Conservation (phyloP, 2,888 invertebrate genomes). For the Neoscelio sp. region DNA sequence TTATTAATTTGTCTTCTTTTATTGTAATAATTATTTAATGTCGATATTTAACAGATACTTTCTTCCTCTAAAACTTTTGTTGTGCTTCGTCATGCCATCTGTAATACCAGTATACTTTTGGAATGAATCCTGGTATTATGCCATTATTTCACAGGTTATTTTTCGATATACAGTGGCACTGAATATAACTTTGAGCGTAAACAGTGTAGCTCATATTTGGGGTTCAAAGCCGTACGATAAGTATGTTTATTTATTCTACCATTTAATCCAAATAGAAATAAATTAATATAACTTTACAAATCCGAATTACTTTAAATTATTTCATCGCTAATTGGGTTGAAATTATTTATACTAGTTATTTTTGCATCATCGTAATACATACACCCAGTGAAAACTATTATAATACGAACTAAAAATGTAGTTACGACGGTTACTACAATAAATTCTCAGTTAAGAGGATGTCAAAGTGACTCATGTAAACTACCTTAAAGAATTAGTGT, state of each 20-base stretch:
- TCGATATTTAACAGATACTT: conserved; percentile 83
- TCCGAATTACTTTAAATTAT: too few relatives aligned
- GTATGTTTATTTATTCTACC: conserved; percentile 73
- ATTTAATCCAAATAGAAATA: background rate
- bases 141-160: conserved; percentile 83
- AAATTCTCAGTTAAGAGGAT: too few relatives aligned
- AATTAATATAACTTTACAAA: background rate
- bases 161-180: conserved; percentile 84
- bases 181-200: conserved; percentile 86
- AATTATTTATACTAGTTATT: too few relatives aligned
- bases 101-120: conserved; percentile 85
- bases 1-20: too few relatives aligned
- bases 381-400: too few relatives aligned
- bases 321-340: too few relatives aligned
- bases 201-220: conserved; percentile 85
- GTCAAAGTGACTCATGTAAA: too few relatives aligned
- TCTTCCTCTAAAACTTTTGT: conserved; percentile 83
- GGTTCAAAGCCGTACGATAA: conserved; percentile 78
- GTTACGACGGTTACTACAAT: too few relatives aligned
- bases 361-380: too few relatives aligned
- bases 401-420: too few relatives aligned
- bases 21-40: too few relatives aligned
- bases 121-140: conserved; percentile 84
- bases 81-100: conserved; percentile 85
- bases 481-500: too few relatives aligned